Percentiles rank a stretch among this genome's conserved stretches.
Evolutionary conservation across 2,113 vertebrate genomes (phyloP).

Genomic region (Upupa epops): DNA sequence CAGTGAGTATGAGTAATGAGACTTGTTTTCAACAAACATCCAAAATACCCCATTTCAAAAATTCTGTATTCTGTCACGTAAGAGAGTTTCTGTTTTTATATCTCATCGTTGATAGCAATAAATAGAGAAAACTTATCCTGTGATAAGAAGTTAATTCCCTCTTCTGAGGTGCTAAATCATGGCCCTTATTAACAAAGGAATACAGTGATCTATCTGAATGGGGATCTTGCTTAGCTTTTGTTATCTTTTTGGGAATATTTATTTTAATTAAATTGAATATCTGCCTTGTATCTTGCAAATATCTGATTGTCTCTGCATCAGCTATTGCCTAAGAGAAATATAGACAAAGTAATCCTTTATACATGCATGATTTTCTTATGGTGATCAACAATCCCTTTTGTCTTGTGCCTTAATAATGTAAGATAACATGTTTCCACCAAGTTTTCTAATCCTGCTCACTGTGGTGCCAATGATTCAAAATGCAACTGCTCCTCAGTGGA

Average conservation of each 20-base stretch:
- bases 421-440: neutral
- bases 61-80: neutral
- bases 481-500: neutral
- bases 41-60: neutral
- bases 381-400: neutral
- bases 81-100: neutral
- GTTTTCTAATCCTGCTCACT: neutral
- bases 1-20: neutral
- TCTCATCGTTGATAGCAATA: neutral
- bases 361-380: slow-evolving; percentile 14
- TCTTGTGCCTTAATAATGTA: slow-evolving; percentile 32
- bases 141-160: neutral
- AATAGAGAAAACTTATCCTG: slow-evolving; percentile 15
- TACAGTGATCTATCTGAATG: slow-evolving; percentile 27
- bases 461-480: neutral
- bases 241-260: slow-evolving; percentile 43
- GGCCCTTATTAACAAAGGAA: slow-evolving; percentile 17
- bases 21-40: neutral
- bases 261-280: slow-evolving; percentile 61
- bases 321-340: slow-evolving; percentile 44
- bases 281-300: slow-evolving; percentile 51
- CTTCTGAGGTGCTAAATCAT: neutral
- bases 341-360: slow-evolving; percentile 29
- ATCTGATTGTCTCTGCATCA: slow-evolving; percentile 41
- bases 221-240: slow-evolving; percentile 20